Percentiles rank a stretch among this genome's conserved stretches.
Conservation (phyloP, 2,888 invertebrate species). For the Tupiocoris notatus region DNA sequence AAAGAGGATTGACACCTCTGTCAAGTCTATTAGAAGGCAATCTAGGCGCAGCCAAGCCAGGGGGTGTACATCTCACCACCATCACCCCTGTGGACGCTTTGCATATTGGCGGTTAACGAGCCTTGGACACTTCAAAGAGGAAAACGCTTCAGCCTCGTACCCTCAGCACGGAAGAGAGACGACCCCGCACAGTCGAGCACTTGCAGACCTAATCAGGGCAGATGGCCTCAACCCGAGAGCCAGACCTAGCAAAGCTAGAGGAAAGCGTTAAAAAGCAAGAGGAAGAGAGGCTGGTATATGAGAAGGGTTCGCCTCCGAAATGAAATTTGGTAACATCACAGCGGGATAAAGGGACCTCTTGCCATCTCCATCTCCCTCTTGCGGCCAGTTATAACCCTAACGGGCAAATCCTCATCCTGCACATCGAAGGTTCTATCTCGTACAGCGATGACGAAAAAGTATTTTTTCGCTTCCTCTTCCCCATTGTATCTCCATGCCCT, state of each 20-base stretch:
- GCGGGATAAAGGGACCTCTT: constrained; percentile 11
- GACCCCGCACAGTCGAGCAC: constrained; percentile 7
- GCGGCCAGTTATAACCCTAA: constrained; percentile 41
- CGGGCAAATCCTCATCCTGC: neutral
- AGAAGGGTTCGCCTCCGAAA: constrained; percentile 28
- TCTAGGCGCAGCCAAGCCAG: constrained; percentile 27
- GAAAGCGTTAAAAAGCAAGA: constrained; percentile 45
- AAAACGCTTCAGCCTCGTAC: neutral
- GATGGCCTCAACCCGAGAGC: constrained; percentile 39
- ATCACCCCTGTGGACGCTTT: constrained; percentile 30
- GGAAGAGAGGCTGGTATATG: constrained; percentile 8
- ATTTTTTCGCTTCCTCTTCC: neutral
- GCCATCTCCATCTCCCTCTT: constrained; percentile 10
- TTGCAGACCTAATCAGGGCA: constrained; percentile 40
- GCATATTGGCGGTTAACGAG: constrained; percentile 47
- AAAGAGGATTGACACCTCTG: constrained; percentile 44
- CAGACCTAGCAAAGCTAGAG: neutral
- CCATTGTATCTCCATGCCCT: neutral
- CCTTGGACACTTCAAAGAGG: constrained; percentile 45
- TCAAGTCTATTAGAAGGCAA: constrained; percentile 46
- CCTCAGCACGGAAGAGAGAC: constrained; percentile 7
- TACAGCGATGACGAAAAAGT: neutral
- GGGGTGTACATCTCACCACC: neutral
- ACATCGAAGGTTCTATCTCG: neutral
- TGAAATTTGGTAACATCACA: constrained; percentile 46